Evolutionary conservation across 2,888 invertebrate species (phyloP).

Genomic region (Xanthorhoe designata): DNA sequence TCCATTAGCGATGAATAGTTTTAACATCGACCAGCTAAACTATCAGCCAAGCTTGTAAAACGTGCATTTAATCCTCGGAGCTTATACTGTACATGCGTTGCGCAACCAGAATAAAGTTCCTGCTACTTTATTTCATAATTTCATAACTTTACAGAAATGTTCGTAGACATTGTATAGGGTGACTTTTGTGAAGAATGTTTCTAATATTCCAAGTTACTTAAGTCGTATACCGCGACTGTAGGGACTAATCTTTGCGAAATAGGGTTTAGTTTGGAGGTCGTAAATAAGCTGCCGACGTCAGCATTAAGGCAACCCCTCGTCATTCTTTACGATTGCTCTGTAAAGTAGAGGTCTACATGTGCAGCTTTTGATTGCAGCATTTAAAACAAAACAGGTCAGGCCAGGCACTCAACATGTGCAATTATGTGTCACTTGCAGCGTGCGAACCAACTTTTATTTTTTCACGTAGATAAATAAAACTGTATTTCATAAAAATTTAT

Average conservation of each 20-base stretch:
- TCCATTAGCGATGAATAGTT: conserved; percentile 42
- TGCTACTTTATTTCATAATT: conserved; percentile 21
- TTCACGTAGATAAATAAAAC: conserved; percentile 8
- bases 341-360: conserved; percentile 49
- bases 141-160: conserved; percentile 39
- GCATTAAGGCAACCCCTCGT: conserved; percentile 52
- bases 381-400: conserved; percentile 49
- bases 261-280: conserved; percentile 59
- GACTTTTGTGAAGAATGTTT: conserved; percentile 34
- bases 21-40: conserved; percentile 36
- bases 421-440: conserved; percentile 34
- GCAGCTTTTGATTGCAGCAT: conserved; percentile 50
- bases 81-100: conserved; percentile 20
- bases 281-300: conserved; percentile 61
- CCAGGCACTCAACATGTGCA: conserved; percentile 30
- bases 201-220: conserved; percentile 38
- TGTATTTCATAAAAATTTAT: background rate
- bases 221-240: conserved; percentile 47
- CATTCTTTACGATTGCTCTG: conserved; percentile 54
- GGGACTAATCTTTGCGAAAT: conserved; percentile 55
- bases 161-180: conserved; percentile 25
- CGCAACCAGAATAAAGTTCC: conserved; percentile 28
- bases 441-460: conserved; percentile 27
- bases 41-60: conserved; percentile 37
- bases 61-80: conserved; percentile 29